Evolutionary conservation across 2,113 vertebrate genomes (phyloP).

Genomic region (Acrocephalus arundinaceus): DNA sequence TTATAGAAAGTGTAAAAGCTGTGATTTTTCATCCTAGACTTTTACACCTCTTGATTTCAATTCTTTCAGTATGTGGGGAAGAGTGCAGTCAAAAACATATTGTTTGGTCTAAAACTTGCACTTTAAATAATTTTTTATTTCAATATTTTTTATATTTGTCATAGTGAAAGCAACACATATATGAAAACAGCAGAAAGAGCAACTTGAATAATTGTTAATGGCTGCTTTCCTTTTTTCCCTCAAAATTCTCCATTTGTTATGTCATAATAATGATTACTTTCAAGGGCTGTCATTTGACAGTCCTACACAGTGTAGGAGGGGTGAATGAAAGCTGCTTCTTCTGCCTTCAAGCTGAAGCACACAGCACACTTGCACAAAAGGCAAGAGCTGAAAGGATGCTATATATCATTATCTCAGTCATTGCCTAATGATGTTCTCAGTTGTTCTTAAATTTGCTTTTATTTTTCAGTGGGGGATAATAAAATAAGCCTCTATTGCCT

Average conservation of each 20-base stretch:
- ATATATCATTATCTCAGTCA: neutral
- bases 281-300: neutral
- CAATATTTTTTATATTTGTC: neutral
- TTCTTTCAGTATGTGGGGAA: neutral
- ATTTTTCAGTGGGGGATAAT: neutral
- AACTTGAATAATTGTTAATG: neutral
- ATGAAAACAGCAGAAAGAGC: neutral
- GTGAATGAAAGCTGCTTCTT: conserved; percentile 5
- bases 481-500: neutral
- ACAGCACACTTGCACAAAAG: neutral
- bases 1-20: conserved; percentile 12
- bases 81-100: neutral
- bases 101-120: neutral
- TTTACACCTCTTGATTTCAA: neutral
- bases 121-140: neutral
- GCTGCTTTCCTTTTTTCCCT: neutral
- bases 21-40: conserved; percentile 30
- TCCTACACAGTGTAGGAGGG: conserved; percentile 14
- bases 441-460: neutral
- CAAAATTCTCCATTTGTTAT: neutral
- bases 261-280: conserved; percentile 38
- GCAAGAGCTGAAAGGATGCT: neutral
- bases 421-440: neutral
- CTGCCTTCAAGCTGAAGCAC: neutral
- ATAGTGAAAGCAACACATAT: neutral